Evolutionary conservation across 2,113 vertebrate species (phyloP).

Genomic region (Labrus mixtus): DNA sequence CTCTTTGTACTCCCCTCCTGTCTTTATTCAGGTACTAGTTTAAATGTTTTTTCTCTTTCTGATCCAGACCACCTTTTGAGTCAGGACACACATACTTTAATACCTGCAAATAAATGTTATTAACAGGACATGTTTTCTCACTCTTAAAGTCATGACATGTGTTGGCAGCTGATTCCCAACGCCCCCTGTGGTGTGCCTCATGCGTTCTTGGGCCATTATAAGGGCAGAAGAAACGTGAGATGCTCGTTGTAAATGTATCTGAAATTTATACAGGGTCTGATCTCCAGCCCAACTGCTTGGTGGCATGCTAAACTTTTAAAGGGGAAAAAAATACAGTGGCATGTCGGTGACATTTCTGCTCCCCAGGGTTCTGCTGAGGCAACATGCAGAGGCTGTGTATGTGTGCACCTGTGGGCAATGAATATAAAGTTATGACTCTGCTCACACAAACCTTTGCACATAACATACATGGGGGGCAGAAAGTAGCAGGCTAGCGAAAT

Average conservation of each 20-base stretch:
- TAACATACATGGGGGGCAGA: slow-evolving; percentile 3
- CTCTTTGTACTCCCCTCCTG: slow-evolving; percentile 31
- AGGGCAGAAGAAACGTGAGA: slow-evolving; percentile 72
- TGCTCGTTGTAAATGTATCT: slow-evolving; percentile 60
- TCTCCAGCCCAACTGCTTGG: slow-evolving; percentile 24
- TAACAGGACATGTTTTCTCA: slow-evolving; percentile 76
- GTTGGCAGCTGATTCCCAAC: slow-evolving; percentile 10
- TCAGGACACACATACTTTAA: slow-evolving; percentile 43
- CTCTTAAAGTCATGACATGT: slow-evolving; percentile 64
- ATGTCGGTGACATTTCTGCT: neutral
- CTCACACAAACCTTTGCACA: neutral
- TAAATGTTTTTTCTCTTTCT: slow-evolving; percentile 52
- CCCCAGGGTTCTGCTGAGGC: no score
- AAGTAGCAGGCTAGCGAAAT: slow-evolving; percentile 46
- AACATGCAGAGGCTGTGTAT: neutral
- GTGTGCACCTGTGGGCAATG: slow-evolving; percentile 60
- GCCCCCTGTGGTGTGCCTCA: slow-evolving; percentile 40
- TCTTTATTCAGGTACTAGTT: slow-evolving; percentile 55
- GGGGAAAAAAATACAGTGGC: slow-evolving; percentile 3
- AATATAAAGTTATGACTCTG: slow-evolving; percentile 17
- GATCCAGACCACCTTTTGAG: slow-evolving; percentile 22
- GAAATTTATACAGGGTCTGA: slow-evolving; percentile 65
- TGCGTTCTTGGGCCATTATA: slow-evolving; percentile 72
- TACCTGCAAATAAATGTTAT: slow-evolving; percentile 68
- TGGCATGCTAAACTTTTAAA: slow-evolving; percentile 51